A percentile compares a stretch with the other conserved stretches of the same genome.
phyloP scores from a whole-genome alignment of 1,140 invertebrate species.

The Branchinecta lynchi region DNA sequence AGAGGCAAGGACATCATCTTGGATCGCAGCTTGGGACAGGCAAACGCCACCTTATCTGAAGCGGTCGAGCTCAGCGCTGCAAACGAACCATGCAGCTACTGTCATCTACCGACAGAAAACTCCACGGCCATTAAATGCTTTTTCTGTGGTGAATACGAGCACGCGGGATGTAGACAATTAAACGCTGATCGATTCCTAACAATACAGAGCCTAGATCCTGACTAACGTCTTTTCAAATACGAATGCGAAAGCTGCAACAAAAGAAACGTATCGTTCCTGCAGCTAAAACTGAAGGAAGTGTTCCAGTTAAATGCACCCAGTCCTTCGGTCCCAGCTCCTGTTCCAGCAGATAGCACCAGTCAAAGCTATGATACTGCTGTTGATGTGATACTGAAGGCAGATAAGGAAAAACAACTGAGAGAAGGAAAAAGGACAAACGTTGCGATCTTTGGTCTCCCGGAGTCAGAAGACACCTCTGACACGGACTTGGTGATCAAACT shows the following conservation, averaged over 20 bases:
- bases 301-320: slow-evolving; percentile 8
- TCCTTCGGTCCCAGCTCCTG: not conserved
- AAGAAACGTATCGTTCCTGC: slow-evolving; percentile 8
- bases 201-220: slow-evolving; percentile 6
- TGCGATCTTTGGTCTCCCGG: slow-evolving; percentile 8
- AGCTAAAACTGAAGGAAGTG: slow-evolving; percentile 9
- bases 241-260: slow-evolving; percentile 9
- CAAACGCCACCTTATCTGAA: slow-evolving; percentile 1
- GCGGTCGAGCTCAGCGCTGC: slow-evolving; percentile 7
- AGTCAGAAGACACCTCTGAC: slow-evolving; percentile 8
- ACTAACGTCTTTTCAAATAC: slow-evolving; percentile 7
- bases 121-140: too few relatives aligned
- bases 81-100: slow-evolving; percentile 9
- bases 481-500: slow-evolving; percentile 5
- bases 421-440: slow-evolving; percentile 5
- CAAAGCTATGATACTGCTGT: slow-evolving; percentile 9
- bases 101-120: slow-evolving; percentile 9
- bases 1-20: slow-evolving; percentile 1
- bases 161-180: slow-evolving; percentile 6
- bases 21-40: slow-evolving; percentile 4
- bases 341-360: slow-evolving; percentile 1
- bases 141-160: slow-evolving; percentile 9
- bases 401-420: slow-evolving; percentile 7
- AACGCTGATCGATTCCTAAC: slow-evolving; percentile 5
- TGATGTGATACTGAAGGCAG: slow-evolving; percentile 8